Conservation (phyloP, 2,797 vertebrate species). For the Eutrigla gurnardus region DNA sequence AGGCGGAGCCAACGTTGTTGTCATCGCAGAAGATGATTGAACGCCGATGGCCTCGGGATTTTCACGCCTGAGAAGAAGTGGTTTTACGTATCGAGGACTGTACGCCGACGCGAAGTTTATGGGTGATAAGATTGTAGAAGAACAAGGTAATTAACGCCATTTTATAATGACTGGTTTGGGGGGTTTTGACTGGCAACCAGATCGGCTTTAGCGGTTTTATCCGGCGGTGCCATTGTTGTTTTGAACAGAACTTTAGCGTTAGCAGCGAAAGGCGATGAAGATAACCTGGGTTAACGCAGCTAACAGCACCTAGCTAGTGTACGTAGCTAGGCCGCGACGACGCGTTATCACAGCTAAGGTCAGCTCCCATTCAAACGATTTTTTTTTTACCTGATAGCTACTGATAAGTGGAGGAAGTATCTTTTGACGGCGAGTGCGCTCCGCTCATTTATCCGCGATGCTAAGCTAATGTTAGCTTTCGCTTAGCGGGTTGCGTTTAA, state of each 20-base stretch:
- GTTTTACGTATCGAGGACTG: conserved; percentile 36
- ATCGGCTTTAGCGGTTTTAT: not conserved
- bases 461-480: conserved; percentile 60
- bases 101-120: conserved; percentile 50
- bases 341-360: not conserved
- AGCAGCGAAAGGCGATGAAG: conserved; percentile 30
- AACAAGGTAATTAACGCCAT: conserved; percentile 45
- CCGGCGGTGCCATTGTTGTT: conserved; percentile 72
- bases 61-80: conserved; percentile 76
- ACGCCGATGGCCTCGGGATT: conserved; percentile 68
- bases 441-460: not conserved
- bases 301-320: conserved; percentile 5
- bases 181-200: too few relatives aligned
- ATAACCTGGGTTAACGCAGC: conserved; percentile 29
- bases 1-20: conserved; percentile 68
- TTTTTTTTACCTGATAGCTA: not conserved
- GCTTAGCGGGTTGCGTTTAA: conserved; percentile 34
- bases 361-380: accelerated
- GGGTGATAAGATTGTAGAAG: not conserved
- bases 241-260: conserved; percentile 55
- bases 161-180: accelerated
- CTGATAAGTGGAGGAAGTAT: accelerated
- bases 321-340: conserved; percentile 42
- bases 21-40: conserved; percentile 75
- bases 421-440: not conserved